Evolutionary conservation across 2,797 vertebrate species (phyloP).

Genomic region (Trachops cirrhosus): DNA sequence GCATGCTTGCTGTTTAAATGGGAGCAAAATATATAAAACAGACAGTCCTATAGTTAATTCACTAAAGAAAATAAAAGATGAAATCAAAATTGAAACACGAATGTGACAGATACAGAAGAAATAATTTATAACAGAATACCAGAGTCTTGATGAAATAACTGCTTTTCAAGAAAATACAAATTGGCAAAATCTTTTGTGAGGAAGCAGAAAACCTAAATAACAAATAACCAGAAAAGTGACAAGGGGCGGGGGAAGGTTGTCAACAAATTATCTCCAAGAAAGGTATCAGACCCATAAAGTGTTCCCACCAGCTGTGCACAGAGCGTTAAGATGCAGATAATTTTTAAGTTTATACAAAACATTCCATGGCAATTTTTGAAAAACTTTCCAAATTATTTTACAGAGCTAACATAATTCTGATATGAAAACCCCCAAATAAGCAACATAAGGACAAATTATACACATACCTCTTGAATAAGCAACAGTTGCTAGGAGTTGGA

Average conservation of each 20-base stretch:
- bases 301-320: neutral
- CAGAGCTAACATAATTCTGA: neutral
- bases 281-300: neutral
- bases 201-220: conserved; percentile 14
- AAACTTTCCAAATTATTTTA: neutral
- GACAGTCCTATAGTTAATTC: neutral
- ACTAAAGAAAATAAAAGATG: neutral
- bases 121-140: neutral
- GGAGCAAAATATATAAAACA: neutral
- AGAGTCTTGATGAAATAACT: neutral
- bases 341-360: neutral
- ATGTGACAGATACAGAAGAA: neutral
- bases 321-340: neutral
- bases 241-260: accelerated
- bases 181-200: neutral
- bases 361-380: neutral
- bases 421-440: neutral
- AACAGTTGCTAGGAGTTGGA: neutral
- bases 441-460: neutral
- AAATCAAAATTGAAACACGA: neutral
- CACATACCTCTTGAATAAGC: neutral
- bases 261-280: neutral
- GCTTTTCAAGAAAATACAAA: conserved; percentile 2
- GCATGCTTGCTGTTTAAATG: conserved; percentile 44
- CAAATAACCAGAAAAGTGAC: neutral